Evolutionary conservation across 2,113 vertebrate genomes (phyloP).

Genomic region (Paraplagusia blochii): DNA sequence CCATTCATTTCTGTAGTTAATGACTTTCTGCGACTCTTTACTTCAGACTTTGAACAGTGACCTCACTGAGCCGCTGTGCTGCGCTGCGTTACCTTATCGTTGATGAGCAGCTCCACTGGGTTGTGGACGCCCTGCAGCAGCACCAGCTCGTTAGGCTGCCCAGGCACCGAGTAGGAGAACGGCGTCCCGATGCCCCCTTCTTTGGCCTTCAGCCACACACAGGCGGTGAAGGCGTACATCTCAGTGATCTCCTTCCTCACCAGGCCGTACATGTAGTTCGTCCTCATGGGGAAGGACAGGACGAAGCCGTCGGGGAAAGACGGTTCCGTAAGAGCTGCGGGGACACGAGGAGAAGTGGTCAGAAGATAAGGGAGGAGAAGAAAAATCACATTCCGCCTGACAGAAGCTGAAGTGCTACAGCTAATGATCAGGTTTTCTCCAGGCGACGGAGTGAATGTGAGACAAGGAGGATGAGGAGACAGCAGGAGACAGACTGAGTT

Average conservation of each 20-base stretch:
- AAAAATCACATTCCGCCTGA: neutral
- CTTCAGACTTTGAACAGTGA: neutral
- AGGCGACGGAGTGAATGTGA: constrained; percentile 18
- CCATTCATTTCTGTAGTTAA: neutral
- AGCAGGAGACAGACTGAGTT: neutral
- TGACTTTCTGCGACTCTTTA: neutral
- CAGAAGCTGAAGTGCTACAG: constrained; percentile 5
- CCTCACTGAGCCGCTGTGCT: neutral
- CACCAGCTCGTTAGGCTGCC: constrained; percentile 92
- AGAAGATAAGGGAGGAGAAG: neutral
- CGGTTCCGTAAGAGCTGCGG: constrained; percentile 70
- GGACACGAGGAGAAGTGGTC: constrained; percentile 11
- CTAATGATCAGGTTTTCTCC: constrained; percentile 32
- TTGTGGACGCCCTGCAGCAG: constrained; percentile 88
- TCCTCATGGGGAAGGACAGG: constrained; percentile 88
- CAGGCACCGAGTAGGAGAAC: constrained; percentile 91
- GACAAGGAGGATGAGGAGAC: constrained; percentile 2
- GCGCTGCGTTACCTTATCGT: constrained; percentile 82
- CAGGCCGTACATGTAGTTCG: constrained; percentile 94
- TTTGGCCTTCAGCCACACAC: constrained; percentile 88
- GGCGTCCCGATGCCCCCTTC: constrained; percentile 88
- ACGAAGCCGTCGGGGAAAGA: constrained; percentile 86
- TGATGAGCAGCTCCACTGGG: constrained; percentile 94
- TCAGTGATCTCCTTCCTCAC: constrained; percentile 88
- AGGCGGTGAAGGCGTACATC: constrained; percentile 92